Conservation (phyloP, 2,113 vertebrate species). For the Perca flavescens region DNA sequence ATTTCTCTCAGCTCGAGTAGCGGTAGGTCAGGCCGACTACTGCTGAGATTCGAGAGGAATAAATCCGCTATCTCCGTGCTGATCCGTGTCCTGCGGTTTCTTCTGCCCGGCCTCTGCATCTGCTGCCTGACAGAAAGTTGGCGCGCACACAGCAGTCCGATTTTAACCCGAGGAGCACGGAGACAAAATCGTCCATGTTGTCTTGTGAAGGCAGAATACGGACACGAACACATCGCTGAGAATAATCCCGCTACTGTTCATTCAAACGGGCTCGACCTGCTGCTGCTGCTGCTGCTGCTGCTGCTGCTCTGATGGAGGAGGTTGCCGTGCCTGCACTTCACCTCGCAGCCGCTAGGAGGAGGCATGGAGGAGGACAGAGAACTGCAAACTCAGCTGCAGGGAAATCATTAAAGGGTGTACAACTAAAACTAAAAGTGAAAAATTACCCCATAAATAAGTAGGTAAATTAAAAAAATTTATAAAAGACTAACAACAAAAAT, state of each 20-base stretch:
- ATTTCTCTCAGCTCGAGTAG: slow-evolving; percentile 37
- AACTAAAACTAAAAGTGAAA: background rate
- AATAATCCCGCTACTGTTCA: slow-evolving; percentile 20
- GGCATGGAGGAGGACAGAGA: slow-evolving; percentile 63
- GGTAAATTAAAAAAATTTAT: background rate
- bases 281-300: background rate
- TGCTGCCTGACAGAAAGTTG: slow-evolving; percentile 63
- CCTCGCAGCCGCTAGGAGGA: slow-evolving; percentile 76
- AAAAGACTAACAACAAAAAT: background rate
- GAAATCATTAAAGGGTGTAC: background rate
- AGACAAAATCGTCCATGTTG: background rate
- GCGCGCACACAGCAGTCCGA: slow-evolving; percentile 18
- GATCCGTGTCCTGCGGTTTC: slow-evolving; percentile 61
- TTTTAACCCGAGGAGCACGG: background rate
- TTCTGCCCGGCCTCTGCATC: slow-evolving; percentile 34
- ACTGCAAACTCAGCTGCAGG: slow-evolving; percentile 1
- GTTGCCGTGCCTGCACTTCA: slow-evolving; percentile 54
- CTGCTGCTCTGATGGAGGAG: slow-evolving; percentile 3
- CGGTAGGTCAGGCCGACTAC: slow-evolving; percentile 38
- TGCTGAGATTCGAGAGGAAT: slow-evolving; percentile 55
- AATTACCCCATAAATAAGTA: background rate
- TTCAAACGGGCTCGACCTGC: slow-evolving; percentile 4
- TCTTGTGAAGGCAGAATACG: background rate
- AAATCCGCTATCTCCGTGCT: slow-evolving; percentile 47
- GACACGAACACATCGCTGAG: background rate